Evolutionary conservation across 2,113 vertebrate genomes (phyloP).

Genomic region (Hippopotamus amphibius): DNA sequence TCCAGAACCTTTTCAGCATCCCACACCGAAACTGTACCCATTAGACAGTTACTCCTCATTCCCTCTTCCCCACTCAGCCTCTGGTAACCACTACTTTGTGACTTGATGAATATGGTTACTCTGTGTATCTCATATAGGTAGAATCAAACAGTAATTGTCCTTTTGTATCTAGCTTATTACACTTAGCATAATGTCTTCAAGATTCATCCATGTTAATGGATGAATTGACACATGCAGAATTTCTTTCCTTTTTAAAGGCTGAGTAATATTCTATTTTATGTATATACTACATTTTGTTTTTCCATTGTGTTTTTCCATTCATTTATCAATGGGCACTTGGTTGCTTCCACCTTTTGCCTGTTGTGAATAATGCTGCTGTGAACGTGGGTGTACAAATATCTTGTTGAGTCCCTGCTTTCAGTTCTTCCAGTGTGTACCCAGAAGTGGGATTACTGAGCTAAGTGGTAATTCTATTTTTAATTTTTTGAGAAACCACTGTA

Average conservation of each 20-base stretch:
- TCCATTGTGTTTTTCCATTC: neutral
- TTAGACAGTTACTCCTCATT: neutral
- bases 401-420: neutral
- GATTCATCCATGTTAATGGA: neutral
- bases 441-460: neutral
- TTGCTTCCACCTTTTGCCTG: neutral
- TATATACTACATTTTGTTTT: neutral
- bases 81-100: neutral
- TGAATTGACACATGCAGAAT: neutral
- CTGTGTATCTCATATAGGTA: neutral
- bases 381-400: neutral
- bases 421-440: neutral
- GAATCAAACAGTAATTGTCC: neutral
- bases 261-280: neutral
- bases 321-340: neutral
- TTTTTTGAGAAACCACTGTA: neutral
- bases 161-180: neutral
- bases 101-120: conserved; percentile 19
- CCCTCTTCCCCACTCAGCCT: no score
- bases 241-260: neutral
- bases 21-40: neutral
- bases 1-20: neutral
- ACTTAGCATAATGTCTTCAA: neutral
- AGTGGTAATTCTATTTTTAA: conserved; percentile 15
- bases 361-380: neutral